Evolutionary conservation across 2,113 vertebrate genomes (phyloP), one percentile per base, ranked within the genome.

Genomic region (Semnornis frantzii): DNA sequence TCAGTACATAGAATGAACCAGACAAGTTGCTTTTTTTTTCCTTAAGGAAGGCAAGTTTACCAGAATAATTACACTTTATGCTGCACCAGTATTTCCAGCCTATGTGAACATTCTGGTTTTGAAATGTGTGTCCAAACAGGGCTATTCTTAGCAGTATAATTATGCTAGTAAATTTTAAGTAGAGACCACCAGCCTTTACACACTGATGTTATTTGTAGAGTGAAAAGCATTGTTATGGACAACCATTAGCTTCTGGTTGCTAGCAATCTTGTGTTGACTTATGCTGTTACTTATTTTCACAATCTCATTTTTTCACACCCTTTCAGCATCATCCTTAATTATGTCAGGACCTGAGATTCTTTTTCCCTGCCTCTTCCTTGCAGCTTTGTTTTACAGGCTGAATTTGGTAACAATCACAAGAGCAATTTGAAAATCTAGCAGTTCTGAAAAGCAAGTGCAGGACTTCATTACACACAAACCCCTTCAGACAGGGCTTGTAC

Each of bases 101-200:
- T 33, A 2, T 70, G 62, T 76, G 34, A 90, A 78, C 39, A 69
- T 89, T 78, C 85, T 84, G 91, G 46, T 88, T 94, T 83, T 70
- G 66, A 91, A 94, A 82, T 59, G 21, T 13, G 1, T 81, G 46
- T 82, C 50, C 58, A 86, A 89, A 78, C 65, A 89, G 62, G 82
- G 28, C 27, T 72, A 39, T 74, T 92, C 60, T 81, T 75, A 84
- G 46, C 21, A 76, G 37, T 72, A 52, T 82, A 85, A 72, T 91
- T 83, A 91, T 46, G 39, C 58, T 63, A 85, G 62, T 58, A 92
- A 92, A 63, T 94, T 92, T 65, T 54, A 39, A 81, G 70, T 48
- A 39, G 52, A 86, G 19, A 84, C 23, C 23, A 52, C 21, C 17
- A 62, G 27, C 39, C 76, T 83, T 87, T 75, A 77, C 58, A 34